These are phyloP conservation scores for Cancer borealis DNA, from an alignment of 2,888 invertebrate species.

Conservation along the genomic window DNA sequence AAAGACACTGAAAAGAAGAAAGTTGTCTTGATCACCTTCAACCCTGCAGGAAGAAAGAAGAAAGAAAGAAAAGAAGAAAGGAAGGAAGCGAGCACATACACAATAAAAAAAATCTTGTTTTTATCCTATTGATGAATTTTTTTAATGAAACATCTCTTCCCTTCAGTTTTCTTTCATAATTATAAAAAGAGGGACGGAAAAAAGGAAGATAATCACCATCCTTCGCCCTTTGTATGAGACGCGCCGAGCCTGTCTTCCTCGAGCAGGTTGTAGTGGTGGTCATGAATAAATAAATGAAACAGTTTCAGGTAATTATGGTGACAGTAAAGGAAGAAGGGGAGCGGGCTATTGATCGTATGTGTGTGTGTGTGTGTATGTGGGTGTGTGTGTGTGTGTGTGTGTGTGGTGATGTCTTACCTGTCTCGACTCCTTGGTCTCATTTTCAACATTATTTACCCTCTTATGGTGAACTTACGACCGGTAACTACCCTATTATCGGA, in stretches of 20 bases:
- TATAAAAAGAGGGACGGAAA: not conserved
- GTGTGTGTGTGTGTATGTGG: slow-evolving; percentile 8
- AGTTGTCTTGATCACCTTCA: too few species aligned
- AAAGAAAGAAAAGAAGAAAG: not conserved
- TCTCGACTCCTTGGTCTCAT: not conserved
- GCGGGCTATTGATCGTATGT: not conserved
- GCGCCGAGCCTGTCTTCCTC: not conserved
- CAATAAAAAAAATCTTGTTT: not conserved
- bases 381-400: not conserved
- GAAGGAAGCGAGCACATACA: not conserved
- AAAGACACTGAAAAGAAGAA: not conserved
- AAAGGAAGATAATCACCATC: not conserved
- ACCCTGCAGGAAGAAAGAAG: too few species aligned
- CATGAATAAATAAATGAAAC: slow-evolving; percentile 5
- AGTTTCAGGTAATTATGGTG: slow-evolving; percentile 28
- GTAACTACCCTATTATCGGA: not conserved
- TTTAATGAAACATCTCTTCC: not conserved
- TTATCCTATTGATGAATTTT: not conserved
- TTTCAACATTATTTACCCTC: not conserved
- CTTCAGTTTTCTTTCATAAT: not conserved
- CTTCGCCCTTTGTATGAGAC: not conserved
- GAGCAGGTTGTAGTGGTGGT: not conserved
- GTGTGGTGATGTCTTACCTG: not conserved
- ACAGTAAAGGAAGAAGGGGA: not conserved
- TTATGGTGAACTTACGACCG: not conserved